phyloP scores from a whole-genome alignment of 1,140 invertebrate species.

The Drosophila repletoides region DNA sequence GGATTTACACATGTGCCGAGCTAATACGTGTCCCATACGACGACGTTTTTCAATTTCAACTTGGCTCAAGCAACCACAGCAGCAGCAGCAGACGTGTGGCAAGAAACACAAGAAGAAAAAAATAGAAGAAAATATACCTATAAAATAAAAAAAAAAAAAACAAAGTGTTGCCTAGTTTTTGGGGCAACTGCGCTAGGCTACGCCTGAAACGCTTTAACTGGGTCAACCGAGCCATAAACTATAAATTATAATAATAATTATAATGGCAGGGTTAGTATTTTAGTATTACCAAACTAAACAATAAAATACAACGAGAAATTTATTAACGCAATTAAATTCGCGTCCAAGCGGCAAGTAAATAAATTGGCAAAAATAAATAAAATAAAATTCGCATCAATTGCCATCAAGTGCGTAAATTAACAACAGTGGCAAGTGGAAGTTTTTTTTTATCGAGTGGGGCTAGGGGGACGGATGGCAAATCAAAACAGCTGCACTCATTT shows the following conservation, averaged over 20 bases:
- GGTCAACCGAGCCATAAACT: constrained; percentile 40
- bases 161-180: constrained; percentile 44
- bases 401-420: constrained; percentile 17
- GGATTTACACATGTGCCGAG: constrained; percentile 75
- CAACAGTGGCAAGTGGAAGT: neutral
- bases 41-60: constrained; percentile 75
- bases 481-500: constrained; percentile 50
- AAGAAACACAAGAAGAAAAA: neutral
- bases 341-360: constrained; percentile 4
- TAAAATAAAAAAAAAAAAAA: constrained; percentile 6
- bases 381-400: constrained; percentile 12
- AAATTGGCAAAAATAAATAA: constrained; percentile 38
- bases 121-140: neutral
- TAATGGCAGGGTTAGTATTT: neutral
- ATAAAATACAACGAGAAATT: constrained; percentile 43
- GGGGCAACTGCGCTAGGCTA: neutral
- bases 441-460: no score
- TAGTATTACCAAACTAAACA: constrained; percentile 31
- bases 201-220: constrained; percentile 7
- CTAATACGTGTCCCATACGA: constrained; percentile 59
- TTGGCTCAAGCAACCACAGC: constrained; percentile 38
- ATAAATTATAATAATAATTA: constrained; percentile 60
- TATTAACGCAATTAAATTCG: constrained; percentile 65
- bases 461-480: constrained; percentile 42
- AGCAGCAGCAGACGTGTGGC: constrained; percentile 30